phyloP scores from a whole-genome alignment of 2,113 vertebrate genomes.

The Polyodon spathula region DNA sequence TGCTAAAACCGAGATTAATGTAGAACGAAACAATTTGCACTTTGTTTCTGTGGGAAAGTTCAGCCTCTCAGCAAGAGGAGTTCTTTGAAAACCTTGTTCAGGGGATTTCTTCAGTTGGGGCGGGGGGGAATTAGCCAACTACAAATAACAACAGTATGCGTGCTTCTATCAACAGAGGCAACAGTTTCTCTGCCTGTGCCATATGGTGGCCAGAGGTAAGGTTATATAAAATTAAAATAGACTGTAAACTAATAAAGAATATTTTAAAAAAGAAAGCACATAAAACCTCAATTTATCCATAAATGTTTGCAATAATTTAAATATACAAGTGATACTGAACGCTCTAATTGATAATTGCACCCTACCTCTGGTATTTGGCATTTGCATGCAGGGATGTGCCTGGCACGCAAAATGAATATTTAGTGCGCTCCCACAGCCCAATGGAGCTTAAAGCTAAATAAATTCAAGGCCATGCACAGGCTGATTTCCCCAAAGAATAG shows the following conservation, averaged over 20 bases:
- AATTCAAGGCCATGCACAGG: slow-evolving; percentile 58
- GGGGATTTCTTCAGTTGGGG: slow-evolving; percentile 28
- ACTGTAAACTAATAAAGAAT: neutral
- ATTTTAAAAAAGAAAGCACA: neutral
- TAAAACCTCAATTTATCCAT: neutral
- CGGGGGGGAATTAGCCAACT: slow-evolving; percentile 31
- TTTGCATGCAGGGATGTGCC: slow-evolving; percentile 51
- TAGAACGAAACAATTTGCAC: slow-evolving; percentile 34
- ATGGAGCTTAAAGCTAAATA: slow-evolving; percentile 45
- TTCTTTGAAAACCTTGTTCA: slow-evolving; percentile 37
- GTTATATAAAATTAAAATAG: too few relatives aligned
- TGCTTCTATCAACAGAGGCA: slow-evolving; percentile 33
- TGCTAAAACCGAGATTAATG: slow-evolving; percentile 37
- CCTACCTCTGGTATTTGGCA: slow-evolving; percentile 30
- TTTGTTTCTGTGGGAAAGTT: slow-evolving; percentile 56
- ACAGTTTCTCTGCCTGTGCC: slow-evolving; percentile 8
- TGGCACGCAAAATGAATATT: too few relatives aligned
- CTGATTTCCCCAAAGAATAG: slow-evolving; percentile 71
- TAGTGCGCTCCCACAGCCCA: neutral
- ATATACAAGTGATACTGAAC: neutral
- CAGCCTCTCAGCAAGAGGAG: slow-evolving; percentile 42
- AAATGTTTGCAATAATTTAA: neutral
- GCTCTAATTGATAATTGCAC: slow-evolving; percentile 13
- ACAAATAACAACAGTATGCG: slow-evolving; percentile 30
- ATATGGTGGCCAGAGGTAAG: neutral